A percentile compares a stretch with the other conserved stretches of the same genome.
Evolutionary conservation across 2,113 vertebrate species (phyloP).

Genomic region (Leuciscus idus): DNA sequence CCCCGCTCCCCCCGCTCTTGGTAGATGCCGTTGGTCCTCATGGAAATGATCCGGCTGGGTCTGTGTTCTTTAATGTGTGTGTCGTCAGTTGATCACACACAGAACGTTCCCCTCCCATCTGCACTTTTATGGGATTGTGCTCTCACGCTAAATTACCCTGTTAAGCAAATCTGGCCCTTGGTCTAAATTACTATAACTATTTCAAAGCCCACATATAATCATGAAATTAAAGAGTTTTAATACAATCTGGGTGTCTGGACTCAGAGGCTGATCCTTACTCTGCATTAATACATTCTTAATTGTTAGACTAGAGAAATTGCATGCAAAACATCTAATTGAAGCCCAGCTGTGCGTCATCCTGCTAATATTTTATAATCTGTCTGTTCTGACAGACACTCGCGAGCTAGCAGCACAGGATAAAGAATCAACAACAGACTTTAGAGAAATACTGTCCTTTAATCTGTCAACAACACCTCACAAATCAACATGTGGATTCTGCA

Average conservation of each 20-base stretch:
- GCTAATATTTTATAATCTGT: not conserved
- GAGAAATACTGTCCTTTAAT: not conserved
- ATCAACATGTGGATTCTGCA: slow-evolving; percentile 3
- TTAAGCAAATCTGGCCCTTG: not conserved
- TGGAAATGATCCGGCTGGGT: too few relatives aligned
- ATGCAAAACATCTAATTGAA: not conserved
- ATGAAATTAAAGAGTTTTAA: not conserved
- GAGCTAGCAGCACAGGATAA: not conserved
- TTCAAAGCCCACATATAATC: not conserved
- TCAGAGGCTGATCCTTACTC: not conserved
- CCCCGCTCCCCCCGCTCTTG: too few relatives aligned
- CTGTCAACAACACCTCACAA: not conserved
- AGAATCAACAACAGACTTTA: slow-evolving; percentile 8
- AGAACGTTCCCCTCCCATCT: too few relatives aligned
- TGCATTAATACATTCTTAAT: not conserved
- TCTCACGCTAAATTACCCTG: too few relatives aligned
- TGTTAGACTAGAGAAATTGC: not conserved
- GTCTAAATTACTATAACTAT: not conserved
- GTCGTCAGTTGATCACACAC: too few relatives aligned
- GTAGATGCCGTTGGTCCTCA: too few relatives aligned
- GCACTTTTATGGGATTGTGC: too few relatives aligned
- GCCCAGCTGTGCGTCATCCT: not conserved
- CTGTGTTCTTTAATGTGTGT: too few relatives aligned
- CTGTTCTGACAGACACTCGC: not conserved
- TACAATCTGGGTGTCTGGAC: not conserved